Evolutionary conservation across 2,797 vertebrate genomes (phyloP).

Genomic region (Tokudaia muenninki): DNA sequence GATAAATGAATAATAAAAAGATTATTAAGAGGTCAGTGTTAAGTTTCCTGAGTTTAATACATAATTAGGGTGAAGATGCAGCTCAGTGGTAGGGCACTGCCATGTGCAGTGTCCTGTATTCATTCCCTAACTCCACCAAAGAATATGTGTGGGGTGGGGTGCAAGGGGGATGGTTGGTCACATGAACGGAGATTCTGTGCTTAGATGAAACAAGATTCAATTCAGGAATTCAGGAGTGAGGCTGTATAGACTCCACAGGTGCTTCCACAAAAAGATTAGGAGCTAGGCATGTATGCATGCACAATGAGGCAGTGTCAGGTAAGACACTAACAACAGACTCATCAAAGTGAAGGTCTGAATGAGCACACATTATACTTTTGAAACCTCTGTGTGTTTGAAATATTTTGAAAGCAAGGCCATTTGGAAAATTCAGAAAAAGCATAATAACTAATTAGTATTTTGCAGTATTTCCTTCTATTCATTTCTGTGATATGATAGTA

Average conservation of each 20-base stretch:
- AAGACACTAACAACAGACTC: background rate
- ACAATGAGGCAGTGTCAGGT: background rate
- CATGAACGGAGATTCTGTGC: background rate
- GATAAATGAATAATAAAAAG: constrained; percentile 5
- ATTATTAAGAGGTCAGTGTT: background rate
- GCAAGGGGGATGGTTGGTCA: background rate
- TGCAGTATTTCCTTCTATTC: constrained; percentile 58
- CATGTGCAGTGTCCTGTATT: no score
- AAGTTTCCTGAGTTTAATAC: background rate
- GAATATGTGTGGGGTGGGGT: background rate
- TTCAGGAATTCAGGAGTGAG: background rate
- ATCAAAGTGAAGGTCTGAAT: background rate
- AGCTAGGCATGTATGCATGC: background rate
- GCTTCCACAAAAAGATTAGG: constrained; percentile 5
- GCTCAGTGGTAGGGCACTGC: background rate
- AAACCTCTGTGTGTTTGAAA: constrained; percentile 32
- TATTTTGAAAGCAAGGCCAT: constrained; percentile 49
- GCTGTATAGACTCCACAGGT: background rate
- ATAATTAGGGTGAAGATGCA: background rate
- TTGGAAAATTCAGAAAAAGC: constrained; percentile 33
- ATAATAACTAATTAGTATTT: constrained; percentile 40
- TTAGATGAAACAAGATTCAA: constrained; percentile 1
- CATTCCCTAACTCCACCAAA: background rate
- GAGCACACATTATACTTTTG: background rate
- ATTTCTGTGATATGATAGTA: constrained; percentile 36